Percentiles rank a stretch among this genome's conserved stretches.
phyloP scores from a whole-genome alignment of 1,140 invertebrate genomes.

The Apocrypta bakeri region DNA sequence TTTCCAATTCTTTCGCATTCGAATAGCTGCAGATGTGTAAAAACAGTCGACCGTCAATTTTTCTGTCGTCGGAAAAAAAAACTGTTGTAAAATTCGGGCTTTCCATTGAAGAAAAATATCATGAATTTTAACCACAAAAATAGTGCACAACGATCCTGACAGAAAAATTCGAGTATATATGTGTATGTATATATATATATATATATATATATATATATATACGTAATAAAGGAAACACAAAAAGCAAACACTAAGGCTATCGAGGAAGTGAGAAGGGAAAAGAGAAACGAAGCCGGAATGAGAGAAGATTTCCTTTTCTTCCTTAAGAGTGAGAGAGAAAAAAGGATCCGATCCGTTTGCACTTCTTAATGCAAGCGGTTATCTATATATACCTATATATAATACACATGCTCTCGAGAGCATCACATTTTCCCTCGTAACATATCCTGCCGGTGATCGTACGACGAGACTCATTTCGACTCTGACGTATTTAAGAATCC shows the following conservation, averaged over 20 bases:
- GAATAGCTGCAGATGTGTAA: too few species aligned
- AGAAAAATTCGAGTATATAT: too few species aligned
- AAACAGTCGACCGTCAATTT: too few species aligned
- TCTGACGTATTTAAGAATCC: neutral
- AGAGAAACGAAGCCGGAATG: neutral
- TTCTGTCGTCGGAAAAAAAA: too few species aligned
- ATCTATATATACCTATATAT: neutral
- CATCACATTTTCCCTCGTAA: neutral
- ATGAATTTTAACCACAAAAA: too few species aligned
- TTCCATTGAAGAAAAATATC: too few species aligned
- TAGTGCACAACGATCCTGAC: too few species aligned
- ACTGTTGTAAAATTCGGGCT: too few species aligned
- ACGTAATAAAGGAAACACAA: neutral
- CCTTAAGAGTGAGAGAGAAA: neutral
- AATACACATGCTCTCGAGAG: neutral
- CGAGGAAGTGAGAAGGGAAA: neutral
- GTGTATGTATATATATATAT: too few species aligned
- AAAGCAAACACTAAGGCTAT: neutral
- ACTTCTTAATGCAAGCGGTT: neutral
- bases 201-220: too few species aligned
- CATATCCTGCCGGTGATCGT: slow-evolving; percentile 7
- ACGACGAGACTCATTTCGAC: slow-evolving; percentile 10
- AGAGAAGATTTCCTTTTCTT: neutral
- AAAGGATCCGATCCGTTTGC: slow-evolving; percentile 25
- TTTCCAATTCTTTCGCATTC: too few species aligned